These are phyloP conservation scores for Equus quagga DNA, from an alignment of 2,113 vertebrate genomes.

Conservation along the genomic window DNA sequence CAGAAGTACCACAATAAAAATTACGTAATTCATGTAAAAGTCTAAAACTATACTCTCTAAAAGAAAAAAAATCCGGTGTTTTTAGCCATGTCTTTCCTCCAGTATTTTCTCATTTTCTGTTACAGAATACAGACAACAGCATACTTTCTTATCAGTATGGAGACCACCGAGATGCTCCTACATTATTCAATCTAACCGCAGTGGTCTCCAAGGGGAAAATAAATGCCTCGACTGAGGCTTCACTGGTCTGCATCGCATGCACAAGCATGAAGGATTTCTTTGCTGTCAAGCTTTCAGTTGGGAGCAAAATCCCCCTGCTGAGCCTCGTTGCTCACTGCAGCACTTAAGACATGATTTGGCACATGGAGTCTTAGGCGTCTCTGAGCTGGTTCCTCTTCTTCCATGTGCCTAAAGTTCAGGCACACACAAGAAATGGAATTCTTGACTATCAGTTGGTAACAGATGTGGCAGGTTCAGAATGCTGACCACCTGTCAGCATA, in stretches of 20 bases:
- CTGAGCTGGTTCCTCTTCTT: slow-evolving; percentile 32
- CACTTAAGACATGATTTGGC: slow-evolving; percentile 63
- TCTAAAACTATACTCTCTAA: not conserved
- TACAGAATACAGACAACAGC: slow-evolving; percentile 35
- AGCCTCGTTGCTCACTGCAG: slow-evolving; percentile 61
- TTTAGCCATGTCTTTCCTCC: not conserved
- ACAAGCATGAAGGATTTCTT: slow-evolving; percentile 68
- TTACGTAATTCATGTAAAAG: not conserved
- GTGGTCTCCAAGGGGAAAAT: slow-evolving; percentile 74
- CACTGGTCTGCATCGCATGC: slow-evolving; percentile 65
- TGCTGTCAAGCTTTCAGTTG: slow-evolving; percentile 73
- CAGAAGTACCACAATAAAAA: not conserved
- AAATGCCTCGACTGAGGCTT: slow-evolving; percentile 66
- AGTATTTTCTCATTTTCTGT: not conserved
- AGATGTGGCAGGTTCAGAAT: slow-evolving; percentile 4
- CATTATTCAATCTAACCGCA: slow-evolving; percentile 77
- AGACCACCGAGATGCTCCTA: slow-evolving; percentile 57
- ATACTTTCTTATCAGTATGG: slow-evolving; percentile 18
- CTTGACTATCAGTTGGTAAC: slow-evolving; percentile 40
- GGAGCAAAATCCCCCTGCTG: slow-evolving; percentile 67
- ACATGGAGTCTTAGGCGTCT: slow-evolving; percentile 25
- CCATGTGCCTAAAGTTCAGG: not conserved
- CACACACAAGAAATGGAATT: slow-evolving; percentile 53
- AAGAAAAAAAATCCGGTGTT: not conserved
- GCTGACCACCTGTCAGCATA: slow-evolving; percentile 27